Evolutionary conservation across 35 echinoderm and acorn worm genomes (phyloP).

Genomic region (Strongylocentrotus purpuratus): DNA sequence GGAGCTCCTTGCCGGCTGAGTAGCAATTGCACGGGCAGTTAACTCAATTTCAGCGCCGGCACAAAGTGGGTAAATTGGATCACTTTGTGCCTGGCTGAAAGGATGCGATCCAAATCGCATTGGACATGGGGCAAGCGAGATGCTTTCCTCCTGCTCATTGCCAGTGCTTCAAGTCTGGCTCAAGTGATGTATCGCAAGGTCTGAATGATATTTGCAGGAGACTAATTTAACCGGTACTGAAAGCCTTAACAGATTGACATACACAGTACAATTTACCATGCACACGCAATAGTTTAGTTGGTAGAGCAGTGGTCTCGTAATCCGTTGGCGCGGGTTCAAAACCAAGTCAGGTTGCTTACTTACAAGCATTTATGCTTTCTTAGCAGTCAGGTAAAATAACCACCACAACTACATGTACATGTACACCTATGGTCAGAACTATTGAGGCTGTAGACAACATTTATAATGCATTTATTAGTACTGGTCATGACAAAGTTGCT

Average conservation of each 20-base stretch:
- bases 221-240: not conserved
- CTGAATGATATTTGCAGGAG: not conserved
- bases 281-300: too few relatives aligned
- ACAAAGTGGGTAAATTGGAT: slow-evolving; percentile 26
- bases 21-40: slow-evolving; percentile 13
- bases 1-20: slow-evolving; percentile 5
- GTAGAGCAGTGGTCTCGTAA: too few relatives aligned
- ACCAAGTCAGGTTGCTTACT: too few relatives aligned
- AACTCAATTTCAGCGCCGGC: not conserved
- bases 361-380: too few relatives aligned
- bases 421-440: too few relatives aligned
- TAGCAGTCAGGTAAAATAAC: too few relatives aligned
- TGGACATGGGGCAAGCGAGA: not conserved
- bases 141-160: not conserved
- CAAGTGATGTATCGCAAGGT: not conserved
- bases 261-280: not conserved
- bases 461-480: too few relatives aligned
- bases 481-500: too few relatives aligned
- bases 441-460: too few relatives aligned
- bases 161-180: not conserved
- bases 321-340: too few relatives aligned
- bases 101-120: not conserved
- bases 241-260: too few relatives aligned
- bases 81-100: not conserved
- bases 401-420: too few relatives aligned